These are phyloP conservation scores for Apteryx mantelli DNA, from an alignment of 2,113 vertebrate species.

Conservation along the genomic window DNA sequence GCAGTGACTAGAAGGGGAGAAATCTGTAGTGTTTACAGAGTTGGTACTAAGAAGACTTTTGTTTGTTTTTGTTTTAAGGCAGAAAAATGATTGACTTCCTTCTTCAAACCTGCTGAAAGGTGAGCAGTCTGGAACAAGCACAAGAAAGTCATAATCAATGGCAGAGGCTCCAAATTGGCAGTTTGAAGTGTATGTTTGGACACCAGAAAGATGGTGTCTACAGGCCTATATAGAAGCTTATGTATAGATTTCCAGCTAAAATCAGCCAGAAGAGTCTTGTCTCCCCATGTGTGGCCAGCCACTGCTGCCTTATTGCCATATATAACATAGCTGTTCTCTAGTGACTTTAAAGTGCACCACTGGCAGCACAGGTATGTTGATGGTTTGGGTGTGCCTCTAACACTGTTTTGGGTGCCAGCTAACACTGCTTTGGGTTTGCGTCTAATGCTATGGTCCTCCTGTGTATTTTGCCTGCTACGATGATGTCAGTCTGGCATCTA, in stretches of 20 bases:
- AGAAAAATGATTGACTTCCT: neutral
- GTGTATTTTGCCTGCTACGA: neutral
- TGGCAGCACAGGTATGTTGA: neutral
- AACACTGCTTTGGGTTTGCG: neutral
- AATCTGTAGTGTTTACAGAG: neutral
- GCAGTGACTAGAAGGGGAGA: neutral
- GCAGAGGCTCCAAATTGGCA: neutral
- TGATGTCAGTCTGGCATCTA: neutral
- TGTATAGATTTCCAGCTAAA: neutral
- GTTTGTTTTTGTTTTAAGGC: neutral
- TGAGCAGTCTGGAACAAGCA: neutral
- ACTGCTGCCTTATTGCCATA: neutral
- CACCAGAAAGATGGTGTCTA: neutral
- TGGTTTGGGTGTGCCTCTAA: neutral
- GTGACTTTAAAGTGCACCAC: neutral
- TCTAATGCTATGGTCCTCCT: neutral
- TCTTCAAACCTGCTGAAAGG: neutral
- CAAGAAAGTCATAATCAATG: neutral
- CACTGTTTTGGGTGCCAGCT: neutral
- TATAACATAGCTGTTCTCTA: neutral
- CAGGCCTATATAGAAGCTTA: neutral
- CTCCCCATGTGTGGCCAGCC: neutral
- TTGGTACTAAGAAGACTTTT: neutral
- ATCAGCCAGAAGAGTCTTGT: neutral
- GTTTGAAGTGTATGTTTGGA: neutral